Percentiles rank a stretch among this genome's conserved stretches.
These are phyloP conservation scores for Loxodonta africana DNA, from an alignment of 2,113 vertebrate genomes.

Conservation along the genomic window DNA sequence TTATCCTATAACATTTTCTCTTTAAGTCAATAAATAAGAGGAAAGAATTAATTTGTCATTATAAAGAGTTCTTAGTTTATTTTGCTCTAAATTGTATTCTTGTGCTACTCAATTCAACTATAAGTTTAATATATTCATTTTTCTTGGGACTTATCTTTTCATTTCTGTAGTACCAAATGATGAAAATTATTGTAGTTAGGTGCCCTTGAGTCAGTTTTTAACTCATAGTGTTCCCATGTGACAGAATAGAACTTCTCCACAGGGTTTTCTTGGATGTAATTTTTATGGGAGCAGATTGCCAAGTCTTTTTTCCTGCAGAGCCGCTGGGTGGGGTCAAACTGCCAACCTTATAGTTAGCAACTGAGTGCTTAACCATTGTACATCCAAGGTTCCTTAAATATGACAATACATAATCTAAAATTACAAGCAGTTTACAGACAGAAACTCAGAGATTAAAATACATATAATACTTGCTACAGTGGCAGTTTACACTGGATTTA, in stretches of 20 bases:
- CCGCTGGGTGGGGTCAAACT: too few species aligned
- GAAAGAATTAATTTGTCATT: neutral
- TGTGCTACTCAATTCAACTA: neutral
- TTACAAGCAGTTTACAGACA: neutral
- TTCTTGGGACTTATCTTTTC: neutral
- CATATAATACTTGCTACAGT: neutral
- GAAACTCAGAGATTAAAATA: neutral
- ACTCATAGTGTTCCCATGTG: too few species aligned
- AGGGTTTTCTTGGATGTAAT: too few species aligned
- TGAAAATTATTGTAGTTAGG: neutral
- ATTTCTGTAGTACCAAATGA: neutral
- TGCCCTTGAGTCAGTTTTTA: neutral
- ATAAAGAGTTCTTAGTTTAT: neutral
- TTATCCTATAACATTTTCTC: slow-evolving; percentile 68
- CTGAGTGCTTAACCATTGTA: too few species aligned
- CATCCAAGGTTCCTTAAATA: too few species aligned
- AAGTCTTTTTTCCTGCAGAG: too few species aligned
- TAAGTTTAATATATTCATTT: neutral
- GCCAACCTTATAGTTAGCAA: too few species aligned
- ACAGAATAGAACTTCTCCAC: too few species aligned
- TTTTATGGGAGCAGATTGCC: too few species aligned
- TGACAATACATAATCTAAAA: neutral
- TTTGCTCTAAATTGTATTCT: neutral
- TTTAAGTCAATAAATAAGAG: slow-evolving; percentile 46
- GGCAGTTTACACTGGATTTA: neutral